Conservation (phyloP, 2,888 invertebrate genomes). For the Trichogramma dendrolimi region DNA sequence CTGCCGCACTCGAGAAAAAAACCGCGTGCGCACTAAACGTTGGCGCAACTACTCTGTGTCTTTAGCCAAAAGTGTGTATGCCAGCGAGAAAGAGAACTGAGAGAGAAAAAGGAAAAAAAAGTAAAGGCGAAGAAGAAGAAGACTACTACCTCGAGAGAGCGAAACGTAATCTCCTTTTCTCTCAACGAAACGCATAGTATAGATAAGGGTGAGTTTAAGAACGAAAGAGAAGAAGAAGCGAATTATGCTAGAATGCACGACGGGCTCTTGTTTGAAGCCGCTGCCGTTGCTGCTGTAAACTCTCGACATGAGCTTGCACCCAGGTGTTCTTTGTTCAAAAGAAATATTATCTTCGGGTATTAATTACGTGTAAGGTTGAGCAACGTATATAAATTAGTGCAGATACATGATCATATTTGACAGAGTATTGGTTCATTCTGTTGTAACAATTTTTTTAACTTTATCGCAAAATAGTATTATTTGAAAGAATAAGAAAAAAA, state of each 20-base stretch:
- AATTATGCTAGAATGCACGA: conserved; percentile 11
- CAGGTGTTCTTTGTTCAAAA: background rate
- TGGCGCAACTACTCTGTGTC: background rate
- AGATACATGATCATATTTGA: too few species aligned
- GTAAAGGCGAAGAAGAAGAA: background rate
- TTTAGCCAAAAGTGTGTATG: conserved; percentile 1
- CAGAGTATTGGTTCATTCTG: too few species aligned
- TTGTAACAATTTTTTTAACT: too few species aligned
- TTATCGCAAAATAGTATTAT: too few species aligned
- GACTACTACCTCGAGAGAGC: background rate
- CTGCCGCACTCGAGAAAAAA: background rate
- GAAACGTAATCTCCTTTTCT: conserved; percentile 17
- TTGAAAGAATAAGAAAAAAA: too few species aligned
- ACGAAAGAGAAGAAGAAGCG: conserved; percentile 13
- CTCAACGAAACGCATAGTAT: conserved; percentile 14
- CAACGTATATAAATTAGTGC: too few species aligned
- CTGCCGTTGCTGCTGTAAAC: background rate
- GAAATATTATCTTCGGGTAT: background rate
- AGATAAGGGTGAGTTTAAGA: conserved; percentile 25
- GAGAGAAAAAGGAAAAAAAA: background rate
- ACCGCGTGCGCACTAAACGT: conserved; percentile 6
- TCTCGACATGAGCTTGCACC: background rate
- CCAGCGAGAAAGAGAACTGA: background rate
- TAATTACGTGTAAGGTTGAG: too few species aligned
- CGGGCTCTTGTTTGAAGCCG: background rate